phyloP scores from a whole-genome alignment of 2,888 invertebrate species.

The Cheilosia impressa region DNA sequence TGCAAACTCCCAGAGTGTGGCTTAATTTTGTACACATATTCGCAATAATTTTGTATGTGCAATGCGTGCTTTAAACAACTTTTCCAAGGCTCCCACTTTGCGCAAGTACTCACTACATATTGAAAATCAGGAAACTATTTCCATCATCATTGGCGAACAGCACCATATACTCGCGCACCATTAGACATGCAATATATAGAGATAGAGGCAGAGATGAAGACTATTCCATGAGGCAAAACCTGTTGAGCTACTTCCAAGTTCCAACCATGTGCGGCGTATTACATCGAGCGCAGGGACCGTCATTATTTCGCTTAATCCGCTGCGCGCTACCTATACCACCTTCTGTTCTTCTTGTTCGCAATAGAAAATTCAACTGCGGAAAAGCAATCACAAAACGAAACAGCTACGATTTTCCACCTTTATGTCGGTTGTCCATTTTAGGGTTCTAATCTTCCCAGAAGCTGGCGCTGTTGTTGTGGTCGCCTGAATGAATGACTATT shows the following conservation, averaged over 20 bases:
- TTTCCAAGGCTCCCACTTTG: conserved; percentile 52
- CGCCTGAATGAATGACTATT: conserved; percentile 11
- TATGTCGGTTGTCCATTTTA: conserved; percentile 22
- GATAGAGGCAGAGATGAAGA: conserved; percentile 33
- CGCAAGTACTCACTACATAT: conserved; percentile 23
- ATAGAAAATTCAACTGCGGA: conserved; percentile 9
- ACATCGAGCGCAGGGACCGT: conserved; percentile 34
- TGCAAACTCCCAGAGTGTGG: background rate
- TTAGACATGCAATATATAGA: conserved; percentile 32
- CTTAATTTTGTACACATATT: background rate
- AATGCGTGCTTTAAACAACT: conserved; percentile 45
- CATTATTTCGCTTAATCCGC: conserved; percentile 23
- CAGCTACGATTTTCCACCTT: background rate
- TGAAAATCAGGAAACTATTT: conserved; percentile 67
- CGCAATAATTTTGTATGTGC: conserved; percentile 43
- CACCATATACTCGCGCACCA: conserved; percentile 57
- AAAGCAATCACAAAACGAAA: conserved; percentile 10
- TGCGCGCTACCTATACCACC: conserved; percentile 1
- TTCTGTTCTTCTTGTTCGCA: background rate
- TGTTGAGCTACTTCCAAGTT: conserved; percentile 70
- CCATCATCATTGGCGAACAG: conserved; percentile 50
- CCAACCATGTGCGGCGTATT: conserved; percentile 7
- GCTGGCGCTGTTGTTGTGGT: conserved; percentile 1
- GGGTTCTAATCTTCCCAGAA: conserved; percentile 53
- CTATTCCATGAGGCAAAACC: conserved; percentile 47